Percentiles rank a stretch among this genome's conserved stretches.
phyloP scores from a whole-genome alignment of 2,113 vertebrate species.

The Nycticebus coucang region DNA sequence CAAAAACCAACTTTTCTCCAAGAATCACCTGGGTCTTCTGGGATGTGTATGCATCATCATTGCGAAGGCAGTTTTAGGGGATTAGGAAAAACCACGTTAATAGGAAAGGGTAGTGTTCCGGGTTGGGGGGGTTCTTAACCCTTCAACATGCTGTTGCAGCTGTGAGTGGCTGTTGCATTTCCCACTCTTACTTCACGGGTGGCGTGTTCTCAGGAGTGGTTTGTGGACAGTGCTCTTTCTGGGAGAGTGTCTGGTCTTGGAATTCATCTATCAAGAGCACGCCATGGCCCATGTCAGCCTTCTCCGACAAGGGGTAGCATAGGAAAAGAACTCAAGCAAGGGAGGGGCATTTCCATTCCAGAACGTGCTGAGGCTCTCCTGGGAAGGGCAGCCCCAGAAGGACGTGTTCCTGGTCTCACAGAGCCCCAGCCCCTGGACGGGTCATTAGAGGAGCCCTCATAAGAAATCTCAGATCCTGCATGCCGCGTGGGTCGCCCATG shows the following conservation, averaged over 20 bases:
- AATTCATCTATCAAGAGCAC: background rate
- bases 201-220: background rate
- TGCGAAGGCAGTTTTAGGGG: background rate
- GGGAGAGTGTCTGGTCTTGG: background rate
- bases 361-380: background rate
- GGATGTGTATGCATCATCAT: background rate
- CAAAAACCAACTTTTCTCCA: background rate
- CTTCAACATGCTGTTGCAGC: background rate
- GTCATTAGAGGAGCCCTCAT: background rate
- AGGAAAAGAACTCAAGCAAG: background rate
- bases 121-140: background rate
- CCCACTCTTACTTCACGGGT: background rate
- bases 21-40: background rate
- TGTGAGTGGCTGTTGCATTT: background rate
- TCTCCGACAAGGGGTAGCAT: background rate
- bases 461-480: background rate
- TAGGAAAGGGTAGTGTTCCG: background rate
- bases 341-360: background rate
- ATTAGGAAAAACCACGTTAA: background rate
- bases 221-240: background rate
- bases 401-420: background rate
- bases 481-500: background rate
- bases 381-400: background rate
- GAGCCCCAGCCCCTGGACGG: background rate
- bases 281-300: background rate